These are phyloP conservation scores for Astur gentilis DNA, from an alignment of 2,113 vertebrate genomes.

Conservation along the genomic window DNA sequence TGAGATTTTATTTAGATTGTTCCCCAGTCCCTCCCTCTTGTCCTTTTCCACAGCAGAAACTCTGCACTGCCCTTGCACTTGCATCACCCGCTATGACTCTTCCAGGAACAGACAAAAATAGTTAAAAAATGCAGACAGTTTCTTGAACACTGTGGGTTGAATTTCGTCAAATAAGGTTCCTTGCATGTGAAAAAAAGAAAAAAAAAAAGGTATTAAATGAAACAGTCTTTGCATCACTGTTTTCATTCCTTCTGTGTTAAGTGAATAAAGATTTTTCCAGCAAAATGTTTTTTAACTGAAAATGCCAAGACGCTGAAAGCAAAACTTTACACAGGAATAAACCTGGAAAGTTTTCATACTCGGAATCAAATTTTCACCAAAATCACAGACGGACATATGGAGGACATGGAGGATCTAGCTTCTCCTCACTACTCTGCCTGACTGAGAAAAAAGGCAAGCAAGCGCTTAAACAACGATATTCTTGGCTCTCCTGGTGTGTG, in stretches of 20 bases:
- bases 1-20: not conserved
- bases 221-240: slow-evolving; percentile 1
- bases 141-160: slow-evolving; percentile 22
- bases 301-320: not conserved
- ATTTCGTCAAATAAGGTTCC: not conserved
- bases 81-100: not conserved
- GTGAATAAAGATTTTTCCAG: not conserved
- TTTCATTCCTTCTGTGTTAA: slow-evolving; percentile 15
- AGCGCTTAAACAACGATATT: not conserved
- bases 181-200: not conserved
- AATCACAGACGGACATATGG: slow-evolving; percentile 19
- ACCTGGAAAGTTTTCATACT: slow-evolving; percentile 41
- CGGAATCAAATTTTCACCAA: not conserved
- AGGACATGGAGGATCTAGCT: not conserved
- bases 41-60: not conserved
- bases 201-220: slow-evolving; percentile 27
- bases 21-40: not conserved
- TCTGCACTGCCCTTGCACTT: not conserved
- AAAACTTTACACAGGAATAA: slow-evolving; percentile 6
- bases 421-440: not conserved
- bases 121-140: slow-evolving; percentile 49
- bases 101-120: slow-evolving; percentile 18
- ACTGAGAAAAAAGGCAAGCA: not conserved
- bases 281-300: not conserved
- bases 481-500: not conserved